Evolutionary conservation across 2,797 vertebrate genomes (phyloP), one percentile per base, ranked within the genome.

Genomic region (Enteromius thamalakanensis): DNA sequence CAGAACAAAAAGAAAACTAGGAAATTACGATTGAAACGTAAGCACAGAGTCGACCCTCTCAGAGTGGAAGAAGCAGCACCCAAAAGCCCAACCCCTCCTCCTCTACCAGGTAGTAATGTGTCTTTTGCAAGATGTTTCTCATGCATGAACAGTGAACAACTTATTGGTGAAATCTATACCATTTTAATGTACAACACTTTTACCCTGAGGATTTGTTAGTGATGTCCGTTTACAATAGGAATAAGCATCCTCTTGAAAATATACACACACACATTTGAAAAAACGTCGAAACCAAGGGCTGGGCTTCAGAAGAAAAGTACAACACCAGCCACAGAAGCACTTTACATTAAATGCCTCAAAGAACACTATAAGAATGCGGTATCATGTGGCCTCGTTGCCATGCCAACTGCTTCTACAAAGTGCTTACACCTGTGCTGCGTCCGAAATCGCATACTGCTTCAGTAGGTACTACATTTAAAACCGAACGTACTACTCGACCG

Each of bases 1-100:
- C 95, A 92, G 53, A 90, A 79, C 88, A 98, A 95, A 90, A 98
- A 97, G 94, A 98, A 95, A 93, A 89, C 67, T 34, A 97, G 94
- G 90, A 99, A 96, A 89, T 86, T 96, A n/a, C 94, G 94, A 83
- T 94, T 99, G 80, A 98, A 96, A 94, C 95, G 97, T 84, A 97
- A 94, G 86, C 95, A 99, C 91, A 93, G 95, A 67, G 96, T 99
- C 42, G 97, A 98, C 87, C 97, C 98, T 5, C 87, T 97, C 79
- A 94, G 91, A 88, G 72, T 89, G 4, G 97, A 98, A 0, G 97
- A 97, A 0, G 79, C 91, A n/a, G 87, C 88, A 8, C 83, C 93
- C 1, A 94, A 96, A 90, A 96, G 93, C 89, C 92, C 95, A 72
- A 90, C 92, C 0, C 95, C 97, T 21, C 93, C 95, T 0, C 90